phyloP scores from a whole-genome alignment of 2,888 invertebrate genomes.

The Argynnis bischoffii region DNA sequence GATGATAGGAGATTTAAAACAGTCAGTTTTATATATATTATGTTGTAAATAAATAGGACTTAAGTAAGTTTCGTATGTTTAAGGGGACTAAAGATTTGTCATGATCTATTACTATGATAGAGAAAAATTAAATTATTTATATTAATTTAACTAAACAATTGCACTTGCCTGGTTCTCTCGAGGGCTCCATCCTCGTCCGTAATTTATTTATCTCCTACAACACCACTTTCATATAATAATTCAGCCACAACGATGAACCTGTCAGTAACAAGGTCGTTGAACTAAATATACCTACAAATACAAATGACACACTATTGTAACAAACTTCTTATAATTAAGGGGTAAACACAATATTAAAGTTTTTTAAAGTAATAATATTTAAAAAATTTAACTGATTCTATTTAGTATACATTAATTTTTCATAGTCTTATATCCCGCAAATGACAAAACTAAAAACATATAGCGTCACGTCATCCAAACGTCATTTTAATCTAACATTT shows the following conservation, averaged over 20 bases:
- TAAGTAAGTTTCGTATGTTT: not conserved
- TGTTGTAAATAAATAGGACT: no score
- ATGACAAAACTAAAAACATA: constrained; percentile 61
- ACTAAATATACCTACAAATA: constrained; percentile 80
- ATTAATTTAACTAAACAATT: not conserved
- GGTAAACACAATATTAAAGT: constrained; percentile 46
- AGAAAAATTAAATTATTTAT: not conserved
- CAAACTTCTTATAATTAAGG: constrained; percentile 49
- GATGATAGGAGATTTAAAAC: no score
- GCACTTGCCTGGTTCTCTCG: constrained; percentile 76
- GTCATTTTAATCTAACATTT: constrained; percentile 36
- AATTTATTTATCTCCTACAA: constrained; percentile 62
- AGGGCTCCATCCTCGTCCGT: constrained; percentile 74
- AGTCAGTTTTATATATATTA: no score
- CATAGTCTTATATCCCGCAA: constrained; percentile 48
- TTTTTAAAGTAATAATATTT: constrained; percentile 32
- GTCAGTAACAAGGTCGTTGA: constrained; percentile 83
- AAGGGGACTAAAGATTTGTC: not conserved
- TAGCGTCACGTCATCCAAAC: constrained; percentile 68
- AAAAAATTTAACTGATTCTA: constrained; percentile 37
- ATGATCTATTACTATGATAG: not conserved
- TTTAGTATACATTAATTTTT: constrained; percentile 44
- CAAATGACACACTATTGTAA: constrained; percentile 57
- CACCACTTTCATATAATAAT: constrained; percentile 77
- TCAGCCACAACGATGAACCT: constrained; percentile 79